Percentiles rank a stretch among this genome's conserved stretches.
Conservation (phyloP, 1,140 invertebrate genomes). For the Argopecten irradians region DNA sequence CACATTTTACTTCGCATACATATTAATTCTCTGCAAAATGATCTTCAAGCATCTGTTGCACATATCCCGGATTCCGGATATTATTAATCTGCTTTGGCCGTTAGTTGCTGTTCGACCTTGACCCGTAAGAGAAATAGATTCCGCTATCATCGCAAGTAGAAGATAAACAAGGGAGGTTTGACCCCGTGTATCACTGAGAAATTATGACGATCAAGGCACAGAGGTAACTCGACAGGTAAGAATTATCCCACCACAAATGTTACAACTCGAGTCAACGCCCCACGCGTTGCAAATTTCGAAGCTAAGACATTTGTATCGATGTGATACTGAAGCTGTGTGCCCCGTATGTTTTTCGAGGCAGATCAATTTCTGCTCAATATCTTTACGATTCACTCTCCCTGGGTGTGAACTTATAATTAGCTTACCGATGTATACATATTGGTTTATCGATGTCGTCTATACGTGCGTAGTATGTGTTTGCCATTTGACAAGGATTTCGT, state of each 20-base stretch:
- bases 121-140: not conserved
- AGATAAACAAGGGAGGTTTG: slow-evolving; percentile 7
- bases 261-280: not conserved
- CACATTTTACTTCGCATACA: too few species aligned
- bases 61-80: not conserved
- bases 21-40: not conserved
- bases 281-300: not conserved
- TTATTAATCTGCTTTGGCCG: not conserved
- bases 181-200: not conserved
- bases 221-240: not conserved
- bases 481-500: not conserved
- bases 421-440: not conserved
- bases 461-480: not conserved
- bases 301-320: not conserved
- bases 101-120: not conserved
- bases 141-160: not conserved
- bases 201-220: not conserved
- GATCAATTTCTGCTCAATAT: not conserved
- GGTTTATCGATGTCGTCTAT: not conserved
- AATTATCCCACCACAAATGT: not conserved
- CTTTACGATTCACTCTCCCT: not conserved
- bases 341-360: not conserved
- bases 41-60: not conserved
- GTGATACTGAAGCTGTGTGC: not conserved
- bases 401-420: not conserved